phyloP scores from a whole-genome alignment of 2,113 vertebrate genomes.

The Gnathonemus longibarbis region DNA sequence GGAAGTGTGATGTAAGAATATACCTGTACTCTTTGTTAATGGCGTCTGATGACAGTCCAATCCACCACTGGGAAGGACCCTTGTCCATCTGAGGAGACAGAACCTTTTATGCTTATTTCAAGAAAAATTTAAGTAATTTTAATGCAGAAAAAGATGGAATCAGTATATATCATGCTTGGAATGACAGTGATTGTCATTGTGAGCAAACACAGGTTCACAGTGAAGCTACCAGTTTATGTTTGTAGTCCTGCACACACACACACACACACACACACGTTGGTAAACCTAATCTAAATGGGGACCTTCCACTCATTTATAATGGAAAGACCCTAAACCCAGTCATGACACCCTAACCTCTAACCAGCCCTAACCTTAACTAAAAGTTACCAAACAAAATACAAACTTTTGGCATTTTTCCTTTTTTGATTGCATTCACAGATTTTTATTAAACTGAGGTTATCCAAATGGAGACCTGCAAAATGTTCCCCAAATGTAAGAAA shows the following conservation, averaged over 20 bases:
- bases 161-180: neutral
- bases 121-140: neutral
- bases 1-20: slow-evolving; percentile 6
- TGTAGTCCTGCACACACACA: neutral
- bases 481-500: too few relatives aligned
- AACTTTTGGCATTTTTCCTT: neutral
- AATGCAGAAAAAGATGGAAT: neutral
- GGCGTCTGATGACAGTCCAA: slow-evolving; percentile 64
- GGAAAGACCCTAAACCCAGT: neutral
- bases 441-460: too few relatives aligned
- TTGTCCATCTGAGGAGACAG: slow-evolving; percentile 55
- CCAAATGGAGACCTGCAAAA: too few relatives aligned
- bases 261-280: neutral
- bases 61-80: slow-evolving; percentile 76
- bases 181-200: neutral
- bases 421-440: neutral
- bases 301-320: neutral
- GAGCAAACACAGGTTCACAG: neutral
- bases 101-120: neutral
- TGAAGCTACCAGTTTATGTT: neutral
- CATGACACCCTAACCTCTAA: neutral
- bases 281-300: neutral
- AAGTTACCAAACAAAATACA: neutral
- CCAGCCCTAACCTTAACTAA: neutral
- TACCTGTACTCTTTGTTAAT: slow-evolving; percentile 64